A percentile compares a stretch with the other conserved stretches of the same genome.
phyloP scores from a whole-genome alignment of 2,888 invertebrate species.

The Xylophagus ater region DNA sequence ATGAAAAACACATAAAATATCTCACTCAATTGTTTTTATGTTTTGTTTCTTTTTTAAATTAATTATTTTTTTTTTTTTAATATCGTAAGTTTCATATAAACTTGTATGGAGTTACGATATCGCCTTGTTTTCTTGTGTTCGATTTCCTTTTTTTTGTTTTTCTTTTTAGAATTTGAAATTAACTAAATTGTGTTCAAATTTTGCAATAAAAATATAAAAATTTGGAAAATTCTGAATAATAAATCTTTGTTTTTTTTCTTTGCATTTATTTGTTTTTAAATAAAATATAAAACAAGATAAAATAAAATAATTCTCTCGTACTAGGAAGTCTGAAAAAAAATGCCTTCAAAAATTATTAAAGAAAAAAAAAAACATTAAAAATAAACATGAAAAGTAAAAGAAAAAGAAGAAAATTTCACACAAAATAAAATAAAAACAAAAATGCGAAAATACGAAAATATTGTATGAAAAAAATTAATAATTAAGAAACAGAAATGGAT shows the following conservation, averaged over 20 bases:
- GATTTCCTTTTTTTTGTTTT: no score
- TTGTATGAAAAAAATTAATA: no score
- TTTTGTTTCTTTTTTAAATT: constrained; percentile 8
- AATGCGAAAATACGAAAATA: no score
- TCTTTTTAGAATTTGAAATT: no score
- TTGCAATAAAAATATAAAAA: constrained; percentile 7
- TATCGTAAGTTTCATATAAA: constrained; percentile 8
- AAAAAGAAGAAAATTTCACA: constrained; percentile 20
- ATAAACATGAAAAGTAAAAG: constrained; percentile 11
- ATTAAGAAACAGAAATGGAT: no score
- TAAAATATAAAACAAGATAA: background rate
- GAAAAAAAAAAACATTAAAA: constrained; percentile 11
- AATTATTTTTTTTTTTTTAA: constrained; percentile 8
- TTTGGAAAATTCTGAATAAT: constrained; percentile 7
- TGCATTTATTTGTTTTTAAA: background rate
- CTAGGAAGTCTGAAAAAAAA: constrained; percentile 24
- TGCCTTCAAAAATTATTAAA: constrained; percentile 24
- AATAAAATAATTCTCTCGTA: constrained; percentile 16
- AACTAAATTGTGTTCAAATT: constrained; percentile 8
- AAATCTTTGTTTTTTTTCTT: constrained; percentile 12
- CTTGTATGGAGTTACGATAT: no score
- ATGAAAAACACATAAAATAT: no score
- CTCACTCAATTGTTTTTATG: no score
- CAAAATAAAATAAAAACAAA: no score
- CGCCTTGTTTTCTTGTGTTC: no score